These are phyloP conservation scores for Thyatira batis DNA, from an alignment of 2,888 invertebrate species.

Conservation along the genomic window DNA sequence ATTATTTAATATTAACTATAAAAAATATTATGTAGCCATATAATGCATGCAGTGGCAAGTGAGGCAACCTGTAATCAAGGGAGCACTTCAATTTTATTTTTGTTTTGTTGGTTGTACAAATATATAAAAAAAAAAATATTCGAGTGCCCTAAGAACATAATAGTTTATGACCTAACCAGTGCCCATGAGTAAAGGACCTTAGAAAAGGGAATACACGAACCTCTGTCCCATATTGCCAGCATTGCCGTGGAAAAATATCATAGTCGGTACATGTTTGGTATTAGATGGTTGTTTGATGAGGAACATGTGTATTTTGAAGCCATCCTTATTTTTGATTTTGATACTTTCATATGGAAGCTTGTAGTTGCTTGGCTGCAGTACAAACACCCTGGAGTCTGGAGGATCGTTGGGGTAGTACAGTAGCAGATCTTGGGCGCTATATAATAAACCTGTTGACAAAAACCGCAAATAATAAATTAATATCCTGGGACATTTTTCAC, in stretches of 20 bases:
- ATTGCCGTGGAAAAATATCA: slow-evolving; percentile 97
- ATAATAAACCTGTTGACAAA: slow-evolving; percentile 86
- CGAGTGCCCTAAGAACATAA: too few relatives aligned
- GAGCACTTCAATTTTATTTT: too few relatives aligned
- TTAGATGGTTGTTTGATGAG: slow-evolving; percentile 89
- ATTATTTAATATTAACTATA: too few relatives aligned
- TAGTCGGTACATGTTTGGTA: slow-evolving; percentile 88
- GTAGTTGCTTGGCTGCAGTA: slow-evolving; percentile 92
- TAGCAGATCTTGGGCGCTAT: slow-evolving; percentile 92
- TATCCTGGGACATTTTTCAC: too few relatives aligned
- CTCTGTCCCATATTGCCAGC: slow-evolving; percentile 98
- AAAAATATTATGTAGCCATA: too few relatives aligned
- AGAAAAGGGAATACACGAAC: slow-evolving; percentile 51
- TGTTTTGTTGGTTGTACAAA: too few relatives aligned
- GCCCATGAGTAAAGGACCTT: too few relatives aligned
- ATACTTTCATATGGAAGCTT: slow-evolving; percentile 94
- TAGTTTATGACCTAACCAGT: too few relatives aligned
- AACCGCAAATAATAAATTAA: slow-evolving; percentile 1
- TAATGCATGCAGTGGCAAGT: too few relatives aligned
- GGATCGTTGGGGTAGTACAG: slow-evolving; percentile 96
- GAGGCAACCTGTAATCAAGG: too few relatives aligned
- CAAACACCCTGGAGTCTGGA: slow-evolving; percentile 92
- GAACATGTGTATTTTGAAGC: slow-evolving; percentile 90
- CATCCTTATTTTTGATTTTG: slow-evolving; percentile 86
- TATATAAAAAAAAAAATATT: too few relatives aligned